Conservation (phyloP, 2,888 invertebrate species). For the Amblyjoppa fuscipennis region DNA sequence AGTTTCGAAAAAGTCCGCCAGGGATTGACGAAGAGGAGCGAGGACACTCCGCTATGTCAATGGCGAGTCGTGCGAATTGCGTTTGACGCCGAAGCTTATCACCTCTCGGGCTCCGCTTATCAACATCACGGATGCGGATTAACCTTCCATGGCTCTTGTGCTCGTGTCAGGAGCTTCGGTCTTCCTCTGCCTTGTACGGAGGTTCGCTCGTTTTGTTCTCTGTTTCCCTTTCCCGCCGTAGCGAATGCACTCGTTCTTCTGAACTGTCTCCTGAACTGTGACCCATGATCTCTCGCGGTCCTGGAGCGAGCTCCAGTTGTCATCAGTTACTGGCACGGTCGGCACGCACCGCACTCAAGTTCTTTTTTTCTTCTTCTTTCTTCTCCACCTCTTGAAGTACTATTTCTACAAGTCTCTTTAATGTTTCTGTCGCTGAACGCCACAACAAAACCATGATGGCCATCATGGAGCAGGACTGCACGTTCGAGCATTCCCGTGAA, state of each 20-base stretch:
- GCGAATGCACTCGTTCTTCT: constrained; percentile 4
- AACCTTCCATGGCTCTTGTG: constrained; percentile 50
- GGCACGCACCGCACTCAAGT: constrained; percentile 20
- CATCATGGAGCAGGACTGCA: neutral
- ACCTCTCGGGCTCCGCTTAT: constrained; percentile 43
- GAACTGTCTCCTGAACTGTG: constrained; percentile 40
- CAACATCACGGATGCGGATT: constrained; percentile 65
- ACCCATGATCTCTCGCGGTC: constrained; percentile 17
- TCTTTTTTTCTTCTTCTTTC: neutral
- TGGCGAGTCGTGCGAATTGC: constrained; percentile 5
- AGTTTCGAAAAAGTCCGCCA: neutral
- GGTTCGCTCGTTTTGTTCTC: neutral
- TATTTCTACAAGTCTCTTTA: constrained; percentile 6
- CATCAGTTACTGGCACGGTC: constrained; percentile 7
- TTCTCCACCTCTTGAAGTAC: neutral
- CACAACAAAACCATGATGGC: constrained; percentile 4
- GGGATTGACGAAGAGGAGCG: neutral
- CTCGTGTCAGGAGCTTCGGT: constrained; percentile 5
- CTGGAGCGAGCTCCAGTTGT: constrained; percentile 17
- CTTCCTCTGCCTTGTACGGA: constrained; percentile 1
- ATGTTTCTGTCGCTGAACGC: constrained; percentile 16
- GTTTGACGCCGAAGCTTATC: neutral
- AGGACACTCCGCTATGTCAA: neutral
- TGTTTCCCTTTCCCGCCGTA: neutral
- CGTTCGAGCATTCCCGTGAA: constrained; percentile 42